phyloP scores from a whole-genome alignment of 2,888 invertebrate genomes.

The Watsonalla binaria region DNA sequence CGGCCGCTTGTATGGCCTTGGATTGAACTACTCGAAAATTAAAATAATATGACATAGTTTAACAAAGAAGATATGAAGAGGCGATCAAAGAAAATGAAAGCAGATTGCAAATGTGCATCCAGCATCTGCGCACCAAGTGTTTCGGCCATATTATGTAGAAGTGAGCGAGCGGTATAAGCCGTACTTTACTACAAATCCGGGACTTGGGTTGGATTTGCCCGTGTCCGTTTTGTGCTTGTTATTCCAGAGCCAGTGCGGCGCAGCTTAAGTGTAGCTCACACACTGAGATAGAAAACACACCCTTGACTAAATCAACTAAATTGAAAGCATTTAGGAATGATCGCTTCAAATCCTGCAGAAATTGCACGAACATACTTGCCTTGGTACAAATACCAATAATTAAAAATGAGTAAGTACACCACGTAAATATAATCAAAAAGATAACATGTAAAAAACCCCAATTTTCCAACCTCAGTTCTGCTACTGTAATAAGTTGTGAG shows the following conservation, averaged over 20 bases:
- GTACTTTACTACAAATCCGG: slow-evolving; percentile 70
- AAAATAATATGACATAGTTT: background rate
- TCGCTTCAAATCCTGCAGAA: slow-evolving; percentile 6
- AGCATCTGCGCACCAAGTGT: slow-evolving; percentile 51
- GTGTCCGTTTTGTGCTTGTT: slow-evolving; percentile 67
- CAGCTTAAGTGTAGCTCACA: slow-evolving; percentile 38
- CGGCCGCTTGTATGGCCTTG: too few species aligned
- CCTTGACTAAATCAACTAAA: slow-evolving; percentile 20
- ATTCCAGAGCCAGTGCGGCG: slow-evolving; percentile 50
- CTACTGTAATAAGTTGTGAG: too few species aligned
- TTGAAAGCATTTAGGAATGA: slow-evolving; percentile 9
- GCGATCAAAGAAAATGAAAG: slow-evolving; percentile 48
- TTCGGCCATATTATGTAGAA: slow-evolving; percentile 59
- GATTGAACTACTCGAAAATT: too few species aligned
- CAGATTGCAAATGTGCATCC: slow-evolving; percentile 52
- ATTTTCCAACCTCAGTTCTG: too few species aligned
- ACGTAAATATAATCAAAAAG: too few species aligned
- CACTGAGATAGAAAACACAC: slow-evolving; percentile 17
- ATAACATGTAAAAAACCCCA: too few species aligned
- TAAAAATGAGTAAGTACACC: too few species aligned
- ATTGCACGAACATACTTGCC: background rate
- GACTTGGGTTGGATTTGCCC: slow-evolving; percentile 63
- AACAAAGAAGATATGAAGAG: slow-evolving; percentile 11
- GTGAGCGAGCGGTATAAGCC: slow-evolving; percentile 57
- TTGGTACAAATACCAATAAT: background rate